Base-by-base conservation (phyloP, 1,140 invertebrate genomes). In the Eurytemora carolleeae region DNA sequence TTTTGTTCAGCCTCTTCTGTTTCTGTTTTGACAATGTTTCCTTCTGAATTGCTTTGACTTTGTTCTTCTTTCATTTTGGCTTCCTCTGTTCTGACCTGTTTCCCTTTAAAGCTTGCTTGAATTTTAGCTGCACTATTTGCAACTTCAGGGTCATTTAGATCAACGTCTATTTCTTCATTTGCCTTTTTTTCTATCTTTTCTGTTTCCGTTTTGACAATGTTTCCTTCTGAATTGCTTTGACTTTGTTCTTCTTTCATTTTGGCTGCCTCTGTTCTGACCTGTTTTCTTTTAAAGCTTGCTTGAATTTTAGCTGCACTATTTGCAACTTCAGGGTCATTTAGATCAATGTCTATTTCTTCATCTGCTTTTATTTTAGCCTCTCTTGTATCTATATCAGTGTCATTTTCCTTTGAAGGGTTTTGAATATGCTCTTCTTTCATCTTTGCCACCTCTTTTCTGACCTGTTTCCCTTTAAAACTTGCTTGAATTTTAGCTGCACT, bases 281-380 rank as follows among this genome's bases (percentile, higher is more conserved):
- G 22, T 18, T 24, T 24, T 31, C 58, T 25, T 54, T 21, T 24
- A 25, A 59, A 59, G 12, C 58, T 31, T 59, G 58, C 58, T 31
- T 59, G 58, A 31, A 59, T 59, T 59, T 59, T 59, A 25, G 25
- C 26, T 18, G 58, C 26, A 1, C 22, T 25, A 19, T 25, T 24
- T 59, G 19, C 58, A 55, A 59, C 58, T 54, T 59, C 58, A 24
- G 58, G 58, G 22, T 59, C 58, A 59, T 59, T 19, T n/a, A 59
- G 23, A 24, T 59, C 58, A 54, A 59, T 59, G 25, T 59, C 58
- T 54, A 68, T 64, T 23, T 64, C 68, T 64, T 69, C 69, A 59
- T 69, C 68, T 1, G 87, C 86, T 73, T 94, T 89, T 68, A 93
- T 93, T 77, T 90, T 92, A 22, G 17, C 12, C 24, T 57, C 24